Base-by-base conservation (phyloP, 2,888 invertebrate species). In the Thyatira batis region DNA sequence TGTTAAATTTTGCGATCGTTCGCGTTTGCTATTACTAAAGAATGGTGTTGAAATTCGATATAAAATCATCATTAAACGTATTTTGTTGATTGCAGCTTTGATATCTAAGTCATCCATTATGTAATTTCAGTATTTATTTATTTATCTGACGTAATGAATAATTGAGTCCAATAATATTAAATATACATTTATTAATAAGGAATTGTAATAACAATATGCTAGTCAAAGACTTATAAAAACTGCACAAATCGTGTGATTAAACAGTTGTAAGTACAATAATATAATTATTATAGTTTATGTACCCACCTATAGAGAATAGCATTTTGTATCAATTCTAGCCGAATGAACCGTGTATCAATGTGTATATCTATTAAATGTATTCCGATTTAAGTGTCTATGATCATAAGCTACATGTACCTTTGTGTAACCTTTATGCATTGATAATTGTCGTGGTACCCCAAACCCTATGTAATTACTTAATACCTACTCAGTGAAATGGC, bases 221-320 rank as follows among this genome's bases (percentile, higher is more conserved):
- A 65, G 59, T 64, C 64, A 62, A 53, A 23, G 33, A 57, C 60
- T 28, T 61, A 13, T n/a, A 3, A 13, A 33, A 39, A 39, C 13
- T 8, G 39, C 39, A 39, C 39, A 39, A 39, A 39, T 39, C 8
- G 39, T 39, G 39, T 39, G 13, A 39, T 17, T 39, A 39, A 39
- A 17, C 2, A 5, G 17, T 39, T 17, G 39, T 39, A 39, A 39
- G 39, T 39, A 39, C 17, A 39, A 39, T 39, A 39, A 39, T 39
- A 17, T 39, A 6, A 39, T n/a, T 5, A 8, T 17, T 39, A 17
- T 17, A 39, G 17, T 39, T 39, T 33, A 13, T 39, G 17, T 39
- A 39, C 39, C 39, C 39, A 39, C 39, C 39, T 39, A 39, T 39
- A 39, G 39, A 13, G 39, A 39, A 39, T 39, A 39, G 39, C 17